Evolutionary conservation across 1,140 invertebrate genomes (phyloP), one percentile per base, ranked within the genome.

Genomic region (Magallana gigas): DNA sequence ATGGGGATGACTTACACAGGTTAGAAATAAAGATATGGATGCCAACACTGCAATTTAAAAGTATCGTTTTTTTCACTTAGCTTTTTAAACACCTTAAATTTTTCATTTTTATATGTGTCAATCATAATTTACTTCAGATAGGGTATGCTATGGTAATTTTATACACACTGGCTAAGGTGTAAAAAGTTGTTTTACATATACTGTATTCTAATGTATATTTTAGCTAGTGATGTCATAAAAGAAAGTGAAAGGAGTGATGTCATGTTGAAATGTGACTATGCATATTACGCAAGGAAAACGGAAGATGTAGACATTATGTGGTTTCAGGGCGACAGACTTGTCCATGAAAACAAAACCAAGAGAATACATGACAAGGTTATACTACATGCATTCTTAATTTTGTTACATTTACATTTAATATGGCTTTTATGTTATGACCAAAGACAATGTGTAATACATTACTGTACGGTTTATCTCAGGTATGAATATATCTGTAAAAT

Each of bases 191-290:
- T 23, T 80, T 80, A 23, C 23, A 80, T 14, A 12, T 80, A 56
- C 8, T 23, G 36, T 5, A 48, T 48, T 48, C 36, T 48, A 48
- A 4, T 12, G 9, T 83, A n/a, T 83, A 82, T 83, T 83, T 57
- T n/a, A 57, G 81, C 57, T 57, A 57, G 57, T 57, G 57, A 57
- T 16, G 48, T 83, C 57, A 83, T 83, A 0, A 83, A n/a, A 23
- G 81, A 83, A 58, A n/a, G 81, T 23, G 57, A 57, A n/a, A 57
- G 12, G 16, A 83, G 81, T 58, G 57, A 57, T 56, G 81, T 83
- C 18, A 57, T 58, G 18, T 58, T 83, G 16, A 83, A 83, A 57
- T 83, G 81, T 83, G 81, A 83, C 36, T 83, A 57, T 16, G 57
- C 81, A 12, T 58, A 83, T n/a, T 83, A 83, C 48, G 23, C 23